Percentiles rank a stretch among this genome's conserved stretches.
These are phyloP conservation scores for Drosophila teissieri DNA, from an alignment of 1,140 invertebrate species.

Conservation along the genomic window DNA sequence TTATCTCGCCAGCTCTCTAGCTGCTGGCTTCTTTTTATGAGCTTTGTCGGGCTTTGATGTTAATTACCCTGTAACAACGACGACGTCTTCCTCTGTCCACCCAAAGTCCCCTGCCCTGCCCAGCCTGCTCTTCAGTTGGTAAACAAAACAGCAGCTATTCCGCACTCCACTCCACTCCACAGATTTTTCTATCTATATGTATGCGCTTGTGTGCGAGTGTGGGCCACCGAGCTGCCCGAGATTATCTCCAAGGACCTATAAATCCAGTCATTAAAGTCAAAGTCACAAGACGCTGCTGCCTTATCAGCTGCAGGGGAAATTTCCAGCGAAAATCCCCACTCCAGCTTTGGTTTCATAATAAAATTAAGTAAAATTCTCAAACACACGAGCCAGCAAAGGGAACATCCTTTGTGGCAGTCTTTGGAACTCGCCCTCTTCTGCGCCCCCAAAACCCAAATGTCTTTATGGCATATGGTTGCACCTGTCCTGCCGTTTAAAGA, in stretches of 20 bases:
- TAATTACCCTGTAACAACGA: conserved; percentile 83
- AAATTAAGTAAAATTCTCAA: conserved; percentile 69
- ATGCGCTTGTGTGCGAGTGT: conserved; percentile 22
- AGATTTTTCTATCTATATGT: conserved; percentile 12
- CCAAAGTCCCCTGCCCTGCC: conserved; percentile 3
- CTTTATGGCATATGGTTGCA: conserved; percentile 33
- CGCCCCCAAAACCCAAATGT: background rate
- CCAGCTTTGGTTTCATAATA: conserved; percentile 65
- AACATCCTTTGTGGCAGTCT: conserved; percentile 30
- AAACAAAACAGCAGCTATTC: conserved; percentile 70
- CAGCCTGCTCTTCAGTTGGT: conserved; percentile 26
- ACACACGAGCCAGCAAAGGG: conserved; percentile 12
- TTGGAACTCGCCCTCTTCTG: background rate
- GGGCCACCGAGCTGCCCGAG: conserved; percentile 57
- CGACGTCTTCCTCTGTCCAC: conserved; percentile 44
- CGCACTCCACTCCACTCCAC: conserved; percentile 8
- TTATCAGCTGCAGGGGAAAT: conserved; percentile 64
- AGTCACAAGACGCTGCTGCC: conserved; percentile 82
- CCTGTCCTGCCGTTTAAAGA: conserved; percentile 28
- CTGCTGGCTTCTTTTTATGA: conserved; percentile 77
- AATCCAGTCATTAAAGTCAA: conserved; percentile 85
- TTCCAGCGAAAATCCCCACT: conserved; percentile 19
- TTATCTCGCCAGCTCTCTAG: conserved; percentile 69
- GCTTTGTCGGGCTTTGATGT: conserved; percentile 83
- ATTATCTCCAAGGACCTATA: conserved; percentile 85